These are phyloP conservation scores for Sesamia inferens DNA, from an alignment of 2,888 invertebrate species.

Conservation along the genomic window DNA sequence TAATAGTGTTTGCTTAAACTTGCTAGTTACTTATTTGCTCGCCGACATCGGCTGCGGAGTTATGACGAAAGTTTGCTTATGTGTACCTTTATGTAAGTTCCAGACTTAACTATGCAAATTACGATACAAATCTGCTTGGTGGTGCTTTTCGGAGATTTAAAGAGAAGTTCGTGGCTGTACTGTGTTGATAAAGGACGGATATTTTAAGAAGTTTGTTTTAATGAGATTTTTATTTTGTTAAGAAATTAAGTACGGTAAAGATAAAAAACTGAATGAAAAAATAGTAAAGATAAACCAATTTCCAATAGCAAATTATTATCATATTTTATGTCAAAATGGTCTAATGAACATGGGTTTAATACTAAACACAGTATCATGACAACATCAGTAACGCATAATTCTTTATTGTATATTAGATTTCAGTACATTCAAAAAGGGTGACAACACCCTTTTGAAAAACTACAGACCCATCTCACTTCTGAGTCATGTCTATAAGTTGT, in stretches of 20 bases:
- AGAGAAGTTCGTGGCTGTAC: constrained; percentile 44
- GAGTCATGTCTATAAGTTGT: too few species aligned
- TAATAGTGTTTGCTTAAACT: constrained; percentile 85
- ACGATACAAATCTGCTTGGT: constrained; percentile 76
- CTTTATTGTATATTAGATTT: constrained; percentile 7
- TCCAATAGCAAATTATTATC: neutral
- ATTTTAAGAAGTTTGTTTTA: constrained; percentile 41
- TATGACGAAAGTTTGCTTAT: constrained; percentile 78
- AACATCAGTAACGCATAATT: constrained; percentile 4
- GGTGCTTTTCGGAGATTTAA: constrained; percentile 64
- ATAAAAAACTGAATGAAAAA: neutral
- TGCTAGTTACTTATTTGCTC: constrained; percentile 84
- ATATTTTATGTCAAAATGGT: neutral
- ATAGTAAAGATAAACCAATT: neutral
- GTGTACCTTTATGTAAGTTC: constrained; percentile 72
- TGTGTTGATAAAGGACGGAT: constrained; percentile 58
- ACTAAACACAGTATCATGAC: neutral
- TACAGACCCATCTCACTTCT: too few species aligned
- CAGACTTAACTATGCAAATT: constrained; percentile 80
- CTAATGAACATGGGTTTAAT: neutral
- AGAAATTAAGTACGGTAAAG: neutral
- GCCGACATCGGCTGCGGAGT: constrained; percentile 80
- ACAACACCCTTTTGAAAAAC: too few species aligned
- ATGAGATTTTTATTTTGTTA: constrained; percentile 23
- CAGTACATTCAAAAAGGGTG: too few species aligned